Evolutionary conservation across 2,113 vertebrate species (phyloP).

Genomic region (Onychostoma macrolepis): DNA sequence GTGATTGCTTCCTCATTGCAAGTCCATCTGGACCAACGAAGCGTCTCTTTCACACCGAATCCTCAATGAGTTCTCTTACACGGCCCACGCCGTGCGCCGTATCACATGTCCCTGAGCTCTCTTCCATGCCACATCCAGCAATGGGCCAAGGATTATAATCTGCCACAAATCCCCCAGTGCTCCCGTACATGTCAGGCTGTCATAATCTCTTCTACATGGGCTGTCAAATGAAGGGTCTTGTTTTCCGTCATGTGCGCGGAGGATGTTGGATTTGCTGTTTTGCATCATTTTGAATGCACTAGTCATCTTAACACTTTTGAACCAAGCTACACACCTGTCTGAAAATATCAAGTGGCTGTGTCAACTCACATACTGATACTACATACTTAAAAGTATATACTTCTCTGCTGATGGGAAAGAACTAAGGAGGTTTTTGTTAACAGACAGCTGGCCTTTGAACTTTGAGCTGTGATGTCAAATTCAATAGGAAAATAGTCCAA

Average conservation of each 20-base stretch:
- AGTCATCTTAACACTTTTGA: neutral
- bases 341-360: neutral
- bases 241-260: slow-evolving; percentile 35
- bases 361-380: neutral
- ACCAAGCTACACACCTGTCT: neutral
- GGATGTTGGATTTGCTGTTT: slow-evolving; percentile 33
- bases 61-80: slow-evolving; percentile 43
- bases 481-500: neutral
- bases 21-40: slow-evolving; percentile 38
- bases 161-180: slow-evolving; percentile 50
- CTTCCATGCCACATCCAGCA: slow-evolving; percentile 39
- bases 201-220: slow-evolving; percentile 52
- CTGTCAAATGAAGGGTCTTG: slow-evolving; percentile 53
- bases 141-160: slow-evolving; percentile 47
- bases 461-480: neutral
- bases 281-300: neutral
- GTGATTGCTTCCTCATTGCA: slow-evolving; percentile 46
- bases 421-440: neutral
- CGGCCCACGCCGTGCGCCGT: slow-evolving; percentile 14
- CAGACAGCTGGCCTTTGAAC: neutral
- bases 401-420: neutral
- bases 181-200: slow-evolving; percentile 54
- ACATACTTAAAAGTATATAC: neutral
- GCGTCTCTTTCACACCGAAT: slow-evolving; percentile 1
- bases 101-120: slow-evolving; percentile 24